A percentile compares a stretch with the other conserved stretches of the same genome.
phyloP scores from a whole-genome alignment of 2,797 vertebrate species.

The Cygnus olor region DNA sequence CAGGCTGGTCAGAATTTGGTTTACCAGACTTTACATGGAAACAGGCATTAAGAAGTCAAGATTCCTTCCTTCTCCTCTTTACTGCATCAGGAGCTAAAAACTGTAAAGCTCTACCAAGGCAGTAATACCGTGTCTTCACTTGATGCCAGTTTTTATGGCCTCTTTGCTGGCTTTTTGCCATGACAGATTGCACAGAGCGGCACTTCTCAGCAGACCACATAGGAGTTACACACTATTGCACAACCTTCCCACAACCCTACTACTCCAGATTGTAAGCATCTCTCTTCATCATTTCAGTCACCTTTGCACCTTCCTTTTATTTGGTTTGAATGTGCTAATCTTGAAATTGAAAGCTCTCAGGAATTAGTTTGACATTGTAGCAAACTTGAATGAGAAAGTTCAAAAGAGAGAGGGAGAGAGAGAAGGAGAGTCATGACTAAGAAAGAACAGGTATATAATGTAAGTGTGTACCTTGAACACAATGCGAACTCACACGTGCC shows the following conservation, averaged over 20 bases:
- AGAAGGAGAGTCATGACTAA: background rate
- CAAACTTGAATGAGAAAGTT: background rate
- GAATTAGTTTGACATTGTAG: background rate
- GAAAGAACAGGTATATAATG: background rate
- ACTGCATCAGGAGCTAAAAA: background rate
- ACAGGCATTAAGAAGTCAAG: background rate
- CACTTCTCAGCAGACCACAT: background rate
- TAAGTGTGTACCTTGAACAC: background rate
- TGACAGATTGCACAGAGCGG: background rate
- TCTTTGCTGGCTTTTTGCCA: background rate
- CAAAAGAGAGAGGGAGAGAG: background rate
- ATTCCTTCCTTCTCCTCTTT: background rate
- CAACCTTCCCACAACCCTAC: background rate
- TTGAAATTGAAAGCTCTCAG: background rate
- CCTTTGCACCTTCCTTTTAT: background rate
- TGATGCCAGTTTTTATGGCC: background rate
- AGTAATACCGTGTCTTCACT: background rate
- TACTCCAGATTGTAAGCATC: background rate
- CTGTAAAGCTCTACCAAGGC: background rate
- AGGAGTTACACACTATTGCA: background rate
- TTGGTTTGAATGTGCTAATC: background rate
- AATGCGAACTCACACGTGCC: accelerated
- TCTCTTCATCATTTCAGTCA: background rate
- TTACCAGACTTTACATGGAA: background rate
- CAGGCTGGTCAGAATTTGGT: background rate